Percentiles rank a stretch among this genome's conserved stretches.
phyloP scores from a whole-genome alignment of 1,140 invertebrate species.

The Pomacea maculata region DNA sequence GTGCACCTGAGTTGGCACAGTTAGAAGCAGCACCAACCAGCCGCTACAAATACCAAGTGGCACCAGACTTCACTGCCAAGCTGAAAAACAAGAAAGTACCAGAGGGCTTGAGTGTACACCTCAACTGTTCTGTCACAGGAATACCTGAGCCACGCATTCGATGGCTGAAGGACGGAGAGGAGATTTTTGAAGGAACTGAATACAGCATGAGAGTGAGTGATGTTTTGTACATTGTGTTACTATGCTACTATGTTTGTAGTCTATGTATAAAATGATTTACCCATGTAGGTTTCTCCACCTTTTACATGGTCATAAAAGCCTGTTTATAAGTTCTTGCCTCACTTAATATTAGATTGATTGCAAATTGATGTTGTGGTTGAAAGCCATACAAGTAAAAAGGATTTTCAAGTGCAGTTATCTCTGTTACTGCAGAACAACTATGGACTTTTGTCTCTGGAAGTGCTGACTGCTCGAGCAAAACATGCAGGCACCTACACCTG shows the following conservation, averaged over 20 bases:
- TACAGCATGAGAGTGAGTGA: conserved; percentile 52
- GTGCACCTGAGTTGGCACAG: neutral
- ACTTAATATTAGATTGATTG: too few species aligned
- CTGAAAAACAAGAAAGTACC: conserved; percentile 84
- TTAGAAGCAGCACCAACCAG: conserved; percentile 29
- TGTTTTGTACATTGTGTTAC: neutral
- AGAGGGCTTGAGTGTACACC: conserved; percentile 67
- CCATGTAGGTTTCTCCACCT: too few species aligned
- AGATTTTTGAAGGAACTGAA: conserved; percentile 43
- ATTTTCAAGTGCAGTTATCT: too few species aligned
- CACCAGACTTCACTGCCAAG: conserved; percentile 88
- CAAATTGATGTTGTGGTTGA: too few species aligned
- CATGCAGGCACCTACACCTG: conserved; percentile 88
- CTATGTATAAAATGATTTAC: too few species aligned
- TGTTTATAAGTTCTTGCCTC: too few species aligned
- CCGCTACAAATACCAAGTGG: conserved; percentile 56
- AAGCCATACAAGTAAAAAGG: too few species aligned
- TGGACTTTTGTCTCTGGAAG: conserved; percentile 57
- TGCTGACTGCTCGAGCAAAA: conserved; percentile 37
- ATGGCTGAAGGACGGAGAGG: conserved; percentile 61
- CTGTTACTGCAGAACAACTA: conserved; percentile 55
- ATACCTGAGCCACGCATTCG: conserved; percentile 55
- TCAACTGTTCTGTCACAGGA: conserved; percentile 59
- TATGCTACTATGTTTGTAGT: too few species aligned
- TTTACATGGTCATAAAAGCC: too few species aligned